Base-by-base conservation (phyloP, 2,888 invertebrate species). In the Eilema sororculum region DNA sequence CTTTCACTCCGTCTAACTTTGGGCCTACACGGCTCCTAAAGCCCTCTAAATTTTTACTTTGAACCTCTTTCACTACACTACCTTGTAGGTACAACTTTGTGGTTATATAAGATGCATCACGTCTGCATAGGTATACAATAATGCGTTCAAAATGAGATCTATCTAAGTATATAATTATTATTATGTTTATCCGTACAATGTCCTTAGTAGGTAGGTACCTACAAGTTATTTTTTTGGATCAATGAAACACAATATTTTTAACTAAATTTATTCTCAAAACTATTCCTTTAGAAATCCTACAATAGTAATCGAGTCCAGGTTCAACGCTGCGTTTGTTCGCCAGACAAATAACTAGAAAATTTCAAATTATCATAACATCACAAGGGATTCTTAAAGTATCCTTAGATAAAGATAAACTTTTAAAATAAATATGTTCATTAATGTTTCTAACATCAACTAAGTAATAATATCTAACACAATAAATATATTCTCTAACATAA, bases 201-300 rank as follows among this genome's bases (percentile, higher is more conserved):
- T 46, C 46, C 12, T 10, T 37, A 37, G n/a, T 56, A 56, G 12
- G 22, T 56, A n/a, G n/a, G n/a, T n/a, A n/a, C n/a, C n/a, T n/a
- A 22, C 24, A 57, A 59, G 16, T 30, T n/a, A n/a, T 60, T 9
- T 12, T 1, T 41, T 52, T 52, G n/a, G 3, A 2, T 9, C 20
- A 56, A 20, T 12, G 25, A n/a, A 66, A 67, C 78, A 73, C 30
- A 59, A 13, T 68, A 30, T 33, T 90, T 89, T 86, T 88, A 88
- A 88, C 90, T 92, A 90, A 91, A 89, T 93, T 91, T 93, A 93
- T 91, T 93, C 84, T 81, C 89, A 90, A 90, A 90, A 90, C 90
- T 91, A 91, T 90, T 83, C 76, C 86, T 90, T 92, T 90, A 88
- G 87, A 90, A 90, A 89, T 84, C 85, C 89, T 91, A 91, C 87